Percentiles rank a stretch among this genome's conserved stretches.
Conservation (phyloP, 2,888 invertebrate species). For the Meteorus cinctellus region DNA sequence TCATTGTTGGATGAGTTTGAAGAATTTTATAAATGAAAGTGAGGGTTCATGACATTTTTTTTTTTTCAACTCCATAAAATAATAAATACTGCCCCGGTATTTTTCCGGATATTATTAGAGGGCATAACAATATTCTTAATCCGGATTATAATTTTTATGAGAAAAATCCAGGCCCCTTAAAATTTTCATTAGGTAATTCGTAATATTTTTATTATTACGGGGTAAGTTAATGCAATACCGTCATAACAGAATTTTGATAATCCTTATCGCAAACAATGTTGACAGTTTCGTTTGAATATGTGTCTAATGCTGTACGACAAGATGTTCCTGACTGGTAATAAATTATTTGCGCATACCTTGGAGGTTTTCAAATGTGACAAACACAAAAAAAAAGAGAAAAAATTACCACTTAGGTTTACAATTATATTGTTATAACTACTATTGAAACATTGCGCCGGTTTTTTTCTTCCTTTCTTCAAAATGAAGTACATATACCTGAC, state of each 20-base stretch:
- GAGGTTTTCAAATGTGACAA: neutral
- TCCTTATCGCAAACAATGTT: conserved; percentile 1
- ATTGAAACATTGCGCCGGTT: conserved; percentile 31
- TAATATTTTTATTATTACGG: neutral
- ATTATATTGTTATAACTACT: conserved; percentile 10
- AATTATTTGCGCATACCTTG: conserved; percentile 1
- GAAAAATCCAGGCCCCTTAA: neutral
- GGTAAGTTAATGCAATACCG: neutral
- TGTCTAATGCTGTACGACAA: conserved; percentile 26
- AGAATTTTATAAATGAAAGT: neutral
- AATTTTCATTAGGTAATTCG: neutral
- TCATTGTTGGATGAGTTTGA: neutral
- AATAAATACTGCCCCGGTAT: conserved; percentile 8
- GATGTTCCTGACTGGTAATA: neutral
- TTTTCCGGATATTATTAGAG: neutral
- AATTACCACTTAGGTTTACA: neutral
- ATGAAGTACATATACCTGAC: conserved; percentile 45
- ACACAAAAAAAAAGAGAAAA: neutral
- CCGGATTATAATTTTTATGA: neutral
- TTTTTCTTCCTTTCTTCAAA: conserved; percentile 22
- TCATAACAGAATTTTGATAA: conserved; percentile 18
- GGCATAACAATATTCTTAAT: neutral
- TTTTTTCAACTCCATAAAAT: conserved; percentile 5
- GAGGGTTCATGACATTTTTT: neutral
- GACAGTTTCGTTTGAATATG: conserved; percentile 20